Base-by-base conservation (phyloP, 2,797 vertebrate species). In the Sylvilagus floridanus region DNA sequence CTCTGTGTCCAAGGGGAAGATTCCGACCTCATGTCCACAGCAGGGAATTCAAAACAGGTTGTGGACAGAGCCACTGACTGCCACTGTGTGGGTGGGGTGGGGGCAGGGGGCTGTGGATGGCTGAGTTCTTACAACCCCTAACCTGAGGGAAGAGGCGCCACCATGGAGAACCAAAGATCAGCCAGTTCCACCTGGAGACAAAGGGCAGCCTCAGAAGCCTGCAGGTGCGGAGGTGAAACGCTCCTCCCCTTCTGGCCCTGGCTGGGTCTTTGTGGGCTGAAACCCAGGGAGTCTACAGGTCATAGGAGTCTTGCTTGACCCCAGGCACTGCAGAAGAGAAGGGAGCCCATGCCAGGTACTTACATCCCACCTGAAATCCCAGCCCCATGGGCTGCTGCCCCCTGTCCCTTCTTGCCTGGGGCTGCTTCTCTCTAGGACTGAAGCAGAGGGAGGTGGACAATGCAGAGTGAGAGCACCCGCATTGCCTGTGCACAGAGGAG, bases 171-270 rank as follows among this genome's bases (percentile, higher is more conserved):
- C 10, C 7, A 16, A n/a, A 42, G 0, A 42, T 42, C 42, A 42
- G 42, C 42, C 42, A 42, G 42, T 42, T 42, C 42, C 42, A 42
- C 42, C 32, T 3, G 0, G 6, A 4, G 26, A 35, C 12, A 35
- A 32, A 4, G 14, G 68, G 7, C 22, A 35, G 26, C 5, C 8
- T 2, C 0, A 30, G 62, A 1, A 3, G 24, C 14, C 9, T 4
- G 0, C 13, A 13, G 60, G 30, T 12, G 7, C 1, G 14, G 7
- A 42, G 9, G 1, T 22, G 19, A 86, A 4, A 42, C n/a, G 3
- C 4, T 0, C 14, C 3, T 42, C 7, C 1, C 7, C 57, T 14
- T 0, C 3, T 12, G 30, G 63, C 35, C 9, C 35, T 8, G 10
- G 17, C 4, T 14, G 10, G 12, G 5, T 24, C 21, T 2, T 9